Evolutionary conservation across 2,113 vertebrate genomes (phyloP), one percentile per base, ranked within the genome.

Genomic region (Scatophagus argus): DNA sequence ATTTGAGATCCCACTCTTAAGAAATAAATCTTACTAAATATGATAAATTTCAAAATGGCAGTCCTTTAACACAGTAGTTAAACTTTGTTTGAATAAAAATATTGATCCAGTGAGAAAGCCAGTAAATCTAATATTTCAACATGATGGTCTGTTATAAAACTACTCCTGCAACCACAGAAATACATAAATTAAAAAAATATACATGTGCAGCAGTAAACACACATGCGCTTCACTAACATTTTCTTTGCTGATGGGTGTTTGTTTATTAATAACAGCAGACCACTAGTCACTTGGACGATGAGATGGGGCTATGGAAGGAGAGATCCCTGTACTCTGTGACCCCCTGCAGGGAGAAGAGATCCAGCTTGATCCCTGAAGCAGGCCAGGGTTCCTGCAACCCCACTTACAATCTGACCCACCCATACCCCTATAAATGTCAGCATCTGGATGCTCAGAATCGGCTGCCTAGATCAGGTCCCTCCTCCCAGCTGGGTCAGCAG

Each of bases 391-490:
- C 95, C 74, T 96, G 95, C 6, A 76, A 92, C 36, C 88, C 96
- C 0, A 71, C 95, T 11, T 96, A 96, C 76, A 83, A 93, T 73
- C 91, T 96, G 87, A 94, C 95, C 66, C 95, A 96, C 82, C 94
- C 94, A 67, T 96, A 95, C 91, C 93, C 94, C 52, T 96, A 96
- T 1, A 94, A 95, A 77, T 94, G 91, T 91, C 94, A 92, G 47
- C 94, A 95, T 14, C 69, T 94, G 44, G 95, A 96, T 29, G 94
- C 16, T 93, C 95, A 92, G 89, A 96, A 94, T 87, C 96, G 95
- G 84, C 54, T 78, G 34, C 84, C 71, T 1, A 93, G 95, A 70
- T 95, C 96, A 89, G 92, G 94, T 60, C 93, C 95, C 2, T 91
- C 94, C 39, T 41, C 81, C 62, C 83, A 80, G 27, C 41, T 75